Evolutionary conservation across 1,140 invertebrate species (phyloP).

Genomic region (Pseudomyrmex gracilis): DNA sequence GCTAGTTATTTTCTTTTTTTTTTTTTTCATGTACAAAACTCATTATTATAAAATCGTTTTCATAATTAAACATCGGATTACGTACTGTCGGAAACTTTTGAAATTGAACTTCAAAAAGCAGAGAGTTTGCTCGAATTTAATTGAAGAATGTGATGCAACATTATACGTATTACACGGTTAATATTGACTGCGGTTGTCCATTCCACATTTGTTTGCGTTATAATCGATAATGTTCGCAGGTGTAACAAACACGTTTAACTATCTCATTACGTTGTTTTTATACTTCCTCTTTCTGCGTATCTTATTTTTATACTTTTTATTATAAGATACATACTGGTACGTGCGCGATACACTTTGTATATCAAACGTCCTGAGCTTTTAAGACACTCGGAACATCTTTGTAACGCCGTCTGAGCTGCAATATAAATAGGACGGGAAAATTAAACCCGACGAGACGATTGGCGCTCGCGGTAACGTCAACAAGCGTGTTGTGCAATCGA

Average conservation of each 20-base stretch:
- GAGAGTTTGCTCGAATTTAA: conserved; percentile 37
- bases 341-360: too few species aligned
- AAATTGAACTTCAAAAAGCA: neutral
- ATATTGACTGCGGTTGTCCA: conserved; percentile 27
- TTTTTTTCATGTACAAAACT: neutral
- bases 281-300: too few species aligned
- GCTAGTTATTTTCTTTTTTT: too few species aligned
- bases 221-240: conserved; percentile 9
- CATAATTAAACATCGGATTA: conserved; percentile 10
- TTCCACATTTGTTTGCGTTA: conserved; percentile 37
- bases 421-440: conserved; percentile 48
- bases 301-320: conserved; percentile 4
- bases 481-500: conserved; percentile 30
- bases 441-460: conserved; percentile 33
- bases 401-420: neutral
- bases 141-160: conserved; percentile 14
- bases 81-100: too few species aligned
- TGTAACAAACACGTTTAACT: neutral
- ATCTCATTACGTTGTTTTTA: neutral
- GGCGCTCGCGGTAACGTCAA: conserved; percentile 16
- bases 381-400: neutral
- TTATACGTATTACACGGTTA: conserved; percentile 31
- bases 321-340: too few species aligned
- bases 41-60: conserved; percentile 16
- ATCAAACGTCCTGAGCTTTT: neutral